Evolutionary conservation across 2,113 vertebrate species (phyloP).

Genomic region (Tapirus terrestris): DNA sequence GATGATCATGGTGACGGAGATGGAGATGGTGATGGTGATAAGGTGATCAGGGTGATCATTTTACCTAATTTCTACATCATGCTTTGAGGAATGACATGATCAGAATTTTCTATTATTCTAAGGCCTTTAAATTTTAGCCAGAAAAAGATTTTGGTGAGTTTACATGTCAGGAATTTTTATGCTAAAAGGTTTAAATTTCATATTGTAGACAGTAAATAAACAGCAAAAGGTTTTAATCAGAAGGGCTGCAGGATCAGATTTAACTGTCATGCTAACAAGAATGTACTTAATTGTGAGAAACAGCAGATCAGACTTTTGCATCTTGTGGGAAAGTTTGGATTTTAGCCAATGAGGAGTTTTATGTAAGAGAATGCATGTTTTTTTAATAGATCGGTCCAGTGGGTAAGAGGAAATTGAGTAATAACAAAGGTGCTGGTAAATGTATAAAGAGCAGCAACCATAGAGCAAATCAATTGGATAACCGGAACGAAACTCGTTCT

Average conservation of each 20-base stretch:
- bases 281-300: conserved; percentile 46
- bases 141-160: conserved; percentile 18
- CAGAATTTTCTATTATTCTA: not conserved
- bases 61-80: not conserved
- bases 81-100: not conserved
- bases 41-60: not conserved
- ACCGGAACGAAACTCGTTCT: not conserved
- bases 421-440: not conserved
- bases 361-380: not conserved
- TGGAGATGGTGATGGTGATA: no score
- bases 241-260: not conserved
- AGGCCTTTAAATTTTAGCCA: conserved; percentile 28
- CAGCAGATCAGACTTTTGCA: not conserved
- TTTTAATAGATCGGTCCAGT: not conserved
- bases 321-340: conserved; percentile 6
- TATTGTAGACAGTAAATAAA: conserved; percentile 41
- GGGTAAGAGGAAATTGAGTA: not conserved
- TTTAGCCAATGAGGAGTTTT: conserved; percentile 21
- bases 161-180: conserved; percentile 47
- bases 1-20: not conserved
- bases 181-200: conserved; percentile 55
- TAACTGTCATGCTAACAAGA: not conserved
- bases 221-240: conserved; percentile 56
- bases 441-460: not conserved
- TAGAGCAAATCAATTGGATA: not conserved